phyloP scores from a whole-genome alignment of 2,797 vertebrate genomes.

The Pangasius djambal region DNA sequence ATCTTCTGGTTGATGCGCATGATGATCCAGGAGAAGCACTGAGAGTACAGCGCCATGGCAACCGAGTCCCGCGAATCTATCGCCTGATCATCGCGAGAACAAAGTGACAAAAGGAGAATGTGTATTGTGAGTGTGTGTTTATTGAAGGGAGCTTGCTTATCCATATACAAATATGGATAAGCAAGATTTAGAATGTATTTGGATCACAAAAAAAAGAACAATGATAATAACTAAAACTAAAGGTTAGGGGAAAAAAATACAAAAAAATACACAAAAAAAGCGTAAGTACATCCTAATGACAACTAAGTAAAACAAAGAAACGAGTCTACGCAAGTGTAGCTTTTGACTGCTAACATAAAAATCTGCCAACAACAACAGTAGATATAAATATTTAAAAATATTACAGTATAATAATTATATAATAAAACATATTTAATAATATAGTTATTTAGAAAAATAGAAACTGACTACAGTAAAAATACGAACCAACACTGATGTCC shows the following conservation, averaged over 20 bases:
- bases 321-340: neutral
- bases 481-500: neutral
- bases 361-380: neutral
- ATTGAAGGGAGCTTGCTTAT: neutral
- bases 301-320: neutral
- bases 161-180: neutral
- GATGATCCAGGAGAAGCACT: conserved; percentile 95
- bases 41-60: conserved; percentile 92
- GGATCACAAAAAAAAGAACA: neutral
- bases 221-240: neutral
- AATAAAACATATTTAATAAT: neutral
- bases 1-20: conserved; percentile 89
- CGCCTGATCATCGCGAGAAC: conserved; percentile 72
- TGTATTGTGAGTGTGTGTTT: neutral
- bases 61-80: conserved; percentile 90
- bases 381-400: neutral
- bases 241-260: neutral
- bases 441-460: too few species aligned
- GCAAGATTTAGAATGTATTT: too few species aligned
- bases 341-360: neutral
- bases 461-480: too few species aligned
- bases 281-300: neutral
- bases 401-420: neutral
- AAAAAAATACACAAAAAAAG: neutral
- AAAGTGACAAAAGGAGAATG: conserved; percentile 4